Evolutionary conservation across 2,797 vertebrate genomes (phyloP).

Genomic region (Myotis vivesi): DNA sequence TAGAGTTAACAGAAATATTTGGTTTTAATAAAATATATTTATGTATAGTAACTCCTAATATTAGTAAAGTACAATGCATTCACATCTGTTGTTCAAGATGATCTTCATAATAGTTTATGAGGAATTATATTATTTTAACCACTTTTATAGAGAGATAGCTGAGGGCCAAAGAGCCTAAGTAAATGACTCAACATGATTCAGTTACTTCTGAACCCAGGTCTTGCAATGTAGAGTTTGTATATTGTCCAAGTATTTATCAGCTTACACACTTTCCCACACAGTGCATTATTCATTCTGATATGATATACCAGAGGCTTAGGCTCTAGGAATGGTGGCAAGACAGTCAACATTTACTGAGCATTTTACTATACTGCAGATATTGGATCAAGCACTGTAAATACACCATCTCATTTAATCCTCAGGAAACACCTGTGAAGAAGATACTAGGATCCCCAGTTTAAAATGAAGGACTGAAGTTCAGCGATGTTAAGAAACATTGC

Average conservation of each 20-base stretch:
- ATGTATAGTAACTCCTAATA: slow-evolving; percentile 17
- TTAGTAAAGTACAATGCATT: slow-evolving; percentile 24
- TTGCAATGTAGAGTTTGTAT: not conserved
- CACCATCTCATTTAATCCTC: not conserved
- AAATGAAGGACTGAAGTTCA: not conserved
- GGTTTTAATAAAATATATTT: slow-evolving; percentile 64
- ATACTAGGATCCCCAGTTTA: not conserved
- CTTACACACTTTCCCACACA: not conserved
- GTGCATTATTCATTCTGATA: not conserved
- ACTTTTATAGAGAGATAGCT: slow-evolving; percentile 20
- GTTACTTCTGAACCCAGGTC: not conserved
- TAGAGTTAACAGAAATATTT: slow-evolving; percentile 50
- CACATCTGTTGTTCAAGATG: slow-evolving; percentile 1
- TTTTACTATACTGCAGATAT: not conserved
- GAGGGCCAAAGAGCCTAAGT: slow-evolving; percentile 10
- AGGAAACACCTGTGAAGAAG: not conserved
- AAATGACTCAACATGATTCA: not conserved
- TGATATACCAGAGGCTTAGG: not conserved
- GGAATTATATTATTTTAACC: not conserved
- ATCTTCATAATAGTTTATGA: slow-evolving; percentile 39
- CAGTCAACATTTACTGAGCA: not conserved
- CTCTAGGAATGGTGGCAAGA: not conserved
- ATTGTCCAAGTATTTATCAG: not conserved
- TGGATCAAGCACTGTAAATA: not conserved
- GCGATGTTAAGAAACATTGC: not conserved